These are phyloP conservation scores for Tetranychus truncatus DNA, from an alignment of 2,888 invertebrate genomes.

Conservation along the genomic window DNA sequence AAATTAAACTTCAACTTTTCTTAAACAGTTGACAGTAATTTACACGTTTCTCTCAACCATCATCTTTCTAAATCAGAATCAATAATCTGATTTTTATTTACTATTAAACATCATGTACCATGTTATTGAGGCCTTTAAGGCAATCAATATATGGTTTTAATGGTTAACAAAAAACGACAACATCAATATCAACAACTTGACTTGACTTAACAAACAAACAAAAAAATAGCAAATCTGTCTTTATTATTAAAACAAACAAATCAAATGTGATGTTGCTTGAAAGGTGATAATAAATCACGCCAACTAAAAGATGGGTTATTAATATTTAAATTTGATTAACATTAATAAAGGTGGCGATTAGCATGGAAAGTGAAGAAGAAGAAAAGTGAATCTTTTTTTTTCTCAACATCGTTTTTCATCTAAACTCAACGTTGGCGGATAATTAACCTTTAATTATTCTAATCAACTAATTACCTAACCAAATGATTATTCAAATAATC, in stretches of 20 bases:
- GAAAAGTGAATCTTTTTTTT: background rate
- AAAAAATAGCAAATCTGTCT: background rate
- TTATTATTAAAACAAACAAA: background rate
- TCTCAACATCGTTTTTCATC: background rate
- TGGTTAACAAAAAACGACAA: no score
- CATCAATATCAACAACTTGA: no score
- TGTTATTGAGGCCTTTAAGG: no score
- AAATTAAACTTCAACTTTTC: no score
- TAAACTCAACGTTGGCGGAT: background rate
- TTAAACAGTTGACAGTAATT: background rate
- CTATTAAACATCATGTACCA: no score
- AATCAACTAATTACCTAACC: background rate
- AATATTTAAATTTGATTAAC: background rate
- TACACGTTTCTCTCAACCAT: background rate
- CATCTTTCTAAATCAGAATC: no score
- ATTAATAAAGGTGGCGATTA: background rate
- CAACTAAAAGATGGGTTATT: background rate
- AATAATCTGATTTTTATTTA: no score
- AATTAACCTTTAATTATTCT: background rate
- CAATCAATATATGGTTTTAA: no score
- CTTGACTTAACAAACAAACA: no score
- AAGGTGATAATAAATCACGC: background rate
- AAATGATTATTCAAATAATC: background rate
- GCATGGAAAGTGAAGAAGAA: background rate
- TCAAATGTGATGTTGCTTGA: background rate